Percentiles rank a stretch among this genome's conserved stretches.
Conservation (phyloP, 2,797 vertebrate genomes). For the Salmo trutta region DNA sequence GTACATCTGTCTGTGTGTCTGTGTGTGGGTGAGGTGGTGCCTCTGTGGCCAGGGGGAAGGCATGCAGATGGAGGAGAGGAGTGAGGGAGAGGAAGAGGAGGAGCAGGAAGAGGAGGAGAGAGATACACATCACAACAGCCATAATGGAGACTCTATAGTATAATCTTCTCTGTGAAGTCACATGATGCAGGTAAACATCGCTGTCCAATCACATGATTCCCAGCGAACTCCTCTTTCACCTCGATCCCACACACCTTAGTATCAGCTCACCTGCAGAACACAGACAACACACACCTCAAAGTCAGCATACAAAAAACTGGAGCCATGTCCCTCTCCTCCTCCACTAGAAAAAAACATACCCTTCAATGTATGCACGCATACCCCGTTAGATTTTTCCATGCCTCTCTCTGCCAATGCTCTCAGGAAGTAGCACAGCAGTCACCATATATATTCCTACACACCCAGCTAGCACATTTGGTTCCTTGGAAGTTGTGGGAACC, state of each 20-base stretch:
- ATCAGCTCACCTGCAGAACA: conserved; percentile 43
- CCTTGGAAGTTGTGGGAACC: no score
- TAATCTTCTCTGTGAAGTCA: conserved; percentile 50
- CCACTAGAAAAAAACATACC: not conserved
- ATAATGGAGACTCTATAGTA: conserved; percentile 49
- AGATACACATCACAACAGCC: conserved; percentile 56
- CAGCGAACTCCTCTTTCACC: conserved; percentile 17
- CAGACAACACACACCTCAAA: not conserved
- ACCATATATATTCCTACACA: not conserved
- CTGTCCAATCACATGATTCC: conserved; percentile 50
- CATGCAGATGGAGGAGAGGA: conserved; percentile 38
- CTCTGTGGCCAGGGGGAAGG: conserved; percentile 25
- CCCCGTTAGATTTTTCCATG: not conserved
- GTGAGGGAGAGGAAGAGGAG: conserved; percentile 49
- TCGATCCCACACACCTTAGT: conserved; percentile 34
- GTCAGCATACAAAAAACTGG: not conserved
- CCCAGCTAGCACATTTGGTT: not conserved
- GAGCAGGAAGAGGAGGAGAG: conserved; percentile 49
- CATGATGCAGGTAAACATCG: conserved; percentile 41
- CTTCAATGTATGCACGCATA: not conserved
- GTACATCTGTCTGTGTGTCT: conserved; percentile 15
- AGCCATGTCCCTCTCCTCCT: no score
- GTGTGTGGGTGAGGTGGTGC: conserved; percentile 30
- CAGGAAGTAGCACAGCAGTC: not conserved
- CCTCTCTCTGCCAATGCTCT: not conserved